phyloP scores from a whole-genome alignment of 2,888 invertebrate species.

The Leucozona laternaria region DNA sequence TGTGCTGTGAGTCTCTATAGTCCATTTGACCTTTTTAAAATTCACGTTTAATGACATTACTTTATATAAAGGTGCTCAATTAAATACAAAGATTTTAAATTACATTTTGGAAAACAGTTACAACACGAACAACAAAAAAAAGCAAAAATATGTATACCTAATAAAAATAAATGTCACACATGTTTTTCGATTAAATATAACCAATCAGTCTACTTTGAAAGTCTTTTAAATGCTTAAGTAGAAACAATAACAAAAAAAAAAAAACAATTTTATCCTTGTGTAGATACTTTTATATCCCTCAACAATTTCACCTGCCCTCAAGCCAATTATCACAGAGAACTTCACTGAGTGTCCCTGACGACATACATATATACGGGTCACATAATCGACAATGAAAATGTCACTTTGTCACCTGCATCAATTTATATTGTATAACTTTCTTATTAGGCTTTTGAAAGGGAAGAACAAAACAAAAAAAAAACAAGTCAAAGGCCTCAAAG shows the following conservation, averaged over 20 bases:
- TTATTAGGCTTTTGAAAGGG: slow-evolving; percentile 30
- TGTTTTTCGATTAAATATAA: neutral
- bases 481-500: slow-evolving; percentile 26
- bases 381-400: slow-evolving; percentile 63
- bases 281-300: slow-evolving; percentile 34
- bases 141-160: too few relatives aligned
- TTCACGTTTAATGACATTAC: too few relatives aligned
- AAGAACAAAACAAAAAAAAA: neutral
- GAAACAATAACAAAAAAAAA: neutral
- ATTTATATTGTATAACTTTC: slow-evolving; percentile 54
- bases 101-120: too few relatives aligned
- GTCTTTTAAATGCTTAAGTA: neutral
- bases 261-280: neutral
- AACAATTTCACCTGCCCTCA: slow-evolving; percentile 16
- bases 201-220: neutral
- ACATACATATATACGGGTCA: slow-evolving; percentile 34
- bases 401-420: slow-evolving; percentile 71
- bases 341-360: slow-evolving; percentile 5
- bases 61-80: too few relatives aligned
- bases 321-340: slow-evolving; percentile 43
- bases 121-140: neutral
- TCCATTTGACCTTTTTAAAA: too few relatives aligned
- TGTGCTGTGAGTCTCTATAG: too few relatives aligned
- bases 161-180: slow-evolving; percentile 2
- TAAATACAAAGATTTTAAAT: too few relatives aligned